A percentile compares a stretch with the other conserved stretches of the same genome.
Evolutionary conservation across 2,113 vertebrate species (phyloP).

Genomic region (Naja naja): DNA sequence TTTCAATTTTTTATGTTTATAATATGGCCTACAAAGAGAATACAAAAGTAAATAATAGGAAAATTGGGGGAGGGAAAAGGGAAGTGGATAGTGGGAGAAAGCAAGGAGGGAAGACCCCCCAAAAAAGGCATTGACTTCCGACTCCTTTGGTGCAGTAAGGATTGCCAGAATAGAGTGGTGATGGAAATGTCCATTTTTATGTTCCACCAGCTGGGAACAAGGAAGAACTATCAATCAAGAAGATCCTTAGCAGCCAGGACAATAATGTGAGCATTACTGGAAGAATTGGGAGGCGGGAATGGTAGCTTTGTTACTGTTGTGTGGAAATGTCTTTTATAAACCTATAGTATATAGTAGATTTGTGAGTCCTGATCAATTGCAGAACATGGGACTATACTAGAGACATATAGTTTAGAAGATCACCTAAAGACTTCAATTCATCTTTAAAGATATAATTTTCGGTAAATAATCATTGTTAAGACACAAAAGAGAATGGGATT

Average conservation of each 20-base stretch:
- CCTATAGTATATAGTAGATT: neutral
- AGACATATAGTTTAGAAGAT: neutral
- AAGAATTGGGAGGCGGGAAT: neutral
- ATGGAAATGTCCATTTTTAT: neutral
- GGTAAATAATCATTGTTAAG: neutral
- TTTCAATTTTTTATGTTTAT: too few relatives aligned
- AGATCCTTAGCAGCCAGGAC: neutral
- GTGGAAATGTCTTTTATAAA: neutral
- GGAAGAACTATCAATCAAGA: neutral
- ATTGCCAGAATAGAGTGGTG: neutral
- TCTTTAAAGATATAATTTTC: neutral
- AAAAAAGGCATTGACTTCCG: too few relatives aligned
- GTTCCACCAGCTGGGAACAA: neutral
- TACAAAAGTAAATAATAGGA: too few relatives aligned
- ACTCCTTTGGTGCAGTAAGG: too few relatives aligned
- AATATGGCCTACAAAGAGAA: too few relatives aligned
- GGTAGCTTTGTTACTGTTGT: neutral
- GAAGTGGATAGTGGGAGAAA: too few relatives aligned
- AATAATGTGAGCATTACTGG: neutral
- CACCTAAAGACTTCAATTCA: neutral
- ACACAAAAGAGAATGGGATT: neutral
- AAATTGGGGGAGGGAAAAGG: too few relatives aligned
- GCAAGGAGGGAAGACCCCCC: too few relatives aligned
- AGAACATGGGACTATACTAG: neutral
- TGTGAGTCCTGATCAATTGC: neutral